Evolutionary conservation across 1,140 invertebrate species (phyloP).

Genomic region (Mycetomoellerius zeteki): DNA sequence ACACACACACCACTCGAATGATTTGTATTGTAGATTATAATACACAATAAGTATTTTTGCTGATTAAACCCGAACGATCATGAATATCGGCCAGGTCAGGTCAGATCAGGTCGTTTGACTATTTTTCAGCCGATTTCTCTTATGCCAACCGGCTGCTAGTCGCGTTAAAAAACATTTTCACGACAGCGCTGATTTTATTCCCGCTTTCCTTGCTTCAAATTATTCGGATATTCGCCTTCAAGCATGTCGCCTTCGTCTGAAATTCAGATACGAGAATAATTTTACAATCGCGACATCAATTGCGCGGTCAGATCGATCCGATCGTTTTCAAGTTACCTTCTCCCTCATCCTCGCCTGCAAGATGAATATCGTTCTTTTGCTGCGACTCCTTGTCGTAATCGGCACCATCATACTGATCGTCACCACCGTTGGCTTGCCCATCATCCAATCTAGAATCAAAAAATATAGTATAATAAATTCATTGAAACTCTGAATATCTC

Average conservation of each 20-base stretch:
- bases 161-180: constrained; percentile 37
- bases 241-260: constrained; percentile 82
- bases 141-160: background rate
- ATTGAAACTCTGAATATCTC: background rate
- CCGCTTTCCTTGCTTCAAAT: constrained; percentile 80
- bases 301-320: background rate
- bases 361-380: constrained; percentile 82
- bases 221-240: constrained; percentile 78
- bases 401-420: constrained; percentile 82
- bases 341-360: constrained; percentile 83
- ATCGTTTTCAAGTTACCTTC: constrained; percentile 78
- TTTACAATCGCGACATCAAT: constrained; percentile 32
- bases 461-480: constrained; percentile 22
- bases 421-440: constrained; percentile 77
- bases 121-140: constrained; percentile 6
- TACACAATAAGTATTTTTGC: constrained; percentile 33
- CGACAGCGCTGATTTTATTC: constrained; percentile 68
- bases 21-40: constrained; percentile 33
- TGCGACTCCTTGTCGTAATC: constrained; percentile 83
- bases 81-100: constrained; percentile 16
- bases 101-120: constrained; percentile 34
- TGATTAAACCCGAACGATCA: constrained; percentile 22
- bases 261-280: constrained; percentile 42
- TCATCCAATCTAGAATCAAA: constrained; percentile 80
- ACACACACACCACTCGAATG: background rate